Conservation (phyloP, 1,140 invertebrate genomes). For the Wiebesia pumilae region DNA sequence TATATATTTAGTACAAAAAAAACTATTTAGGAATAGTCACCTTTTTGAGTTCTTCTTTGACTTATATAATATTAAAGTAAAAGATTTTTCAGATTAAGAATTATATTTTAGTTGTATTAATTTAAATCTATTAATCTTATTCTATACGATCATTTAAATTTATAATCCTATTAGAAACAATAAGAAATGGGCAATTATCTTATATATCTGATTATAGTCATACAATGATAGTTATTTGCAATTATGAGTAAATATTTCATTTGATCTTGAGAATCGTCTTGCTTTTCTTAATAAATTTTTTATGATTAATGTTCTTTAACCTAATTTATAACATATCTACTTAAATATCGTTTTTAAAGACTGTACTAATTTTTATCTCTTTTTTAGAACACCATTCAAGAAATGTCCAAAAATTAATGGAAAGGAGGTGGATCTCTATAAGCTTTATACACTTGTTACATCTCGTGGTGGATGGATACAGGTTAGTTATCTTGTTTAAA, state of each 20-base stretch:
- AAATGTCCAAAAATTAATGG: conserved; percentile 89
- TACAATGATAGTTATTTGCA: not conserved
- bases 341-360: not conserved
- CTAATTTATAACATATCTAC: not conserved
- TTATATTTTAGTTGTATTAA: not conserved
- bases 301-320: not conserved
- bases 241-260: conserved; percentile 26
- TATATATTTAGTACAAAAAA: too few relatives aligned
- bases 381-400: conserved; percentile 84
- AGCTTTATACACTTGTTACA: conserved; percentile 92
- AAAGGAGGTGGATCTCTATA: conserved; percentile 91
- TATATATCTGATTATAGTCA: conserved; percentile 30
- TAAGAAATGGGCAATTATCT: conserved; percentile 33
- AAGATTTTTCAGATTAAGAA: not conserved
- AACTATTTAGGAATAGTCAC: too few relatives aligned
- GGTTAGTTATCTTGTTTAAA: conserved; percentile 77
- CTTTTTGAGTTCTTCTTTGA: too few relatives aligned
- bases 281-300: not conserved
- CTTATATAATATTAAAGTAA: too few relatives aligned
- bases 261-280: not conserved
- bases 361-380: conserved; percentile 42
- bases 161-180: not conserved
- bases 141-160: conserved; percentile 1
- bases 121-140: conserved; percentile 8
- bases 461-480: conserved; percentile 93